Evolutionary conservation across 1,140 invertebrate species (phyloP).

Genomic region (Tetramorium simillimum): DNA sequence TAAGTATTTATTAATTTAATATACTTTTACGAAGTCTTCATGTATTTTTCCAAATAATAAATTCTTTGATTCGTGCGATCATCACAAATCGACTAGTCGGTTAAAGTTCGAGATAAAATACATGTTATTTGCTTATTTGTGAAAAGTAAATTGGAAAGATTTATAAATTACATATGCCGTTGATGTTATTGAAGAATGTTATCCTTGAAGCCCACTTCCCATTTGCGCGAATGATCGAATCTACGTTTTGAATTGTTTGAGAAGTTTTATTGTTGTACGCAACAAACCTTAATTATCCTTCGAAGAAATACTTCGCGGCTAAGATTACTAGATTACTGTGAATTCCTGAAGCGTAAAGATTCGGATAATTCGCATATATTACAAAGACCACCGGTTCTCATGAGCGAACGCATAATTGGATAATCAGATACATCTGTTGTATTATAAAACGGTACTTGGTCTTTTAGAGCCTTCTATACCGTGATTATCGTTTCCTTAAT

Average conservation of each 20-base stretch:
- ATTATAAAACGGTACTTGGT: conserved; percentile 1
- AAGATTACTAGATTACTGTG: conserved; percentile 6
- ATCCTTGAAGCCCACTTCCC: background rate
- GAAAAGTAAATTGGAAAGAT: background rate
- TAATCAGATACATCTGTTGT: background rate
- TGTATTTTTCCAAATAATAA: background rate
- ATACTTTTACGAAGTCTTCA: background rate
- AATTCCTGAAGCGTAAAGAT: conserved; percentile 16
- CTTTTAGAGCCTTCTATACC: background rate
- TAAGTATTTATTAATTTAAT: background rate
- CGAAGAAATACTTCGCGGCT: background rate
- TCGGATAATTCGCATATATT: background rate
- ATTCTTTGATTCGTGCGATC: background rate
- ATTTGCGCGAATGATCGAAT: background rate
- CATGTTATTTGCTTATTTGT: background rate
- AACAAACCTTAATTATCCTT: conserved; percentile 1
- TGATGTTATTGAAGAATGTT: background rate
- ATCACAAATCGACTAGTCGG: background rate
- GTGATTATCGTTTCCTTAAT: background rate
- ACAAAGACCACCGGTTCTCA: background rate
- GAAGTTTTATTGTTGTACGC: background rate
- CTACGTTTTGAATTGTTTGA: background rate
- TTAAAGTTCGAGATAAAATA: background rate
- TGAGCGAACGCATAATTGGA: background rate
- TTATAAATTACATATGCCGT: background rate